Base-by-base conservation (phyloP, 1,140 invertebrate species). In the Meloidogyne hapla region DNA sequence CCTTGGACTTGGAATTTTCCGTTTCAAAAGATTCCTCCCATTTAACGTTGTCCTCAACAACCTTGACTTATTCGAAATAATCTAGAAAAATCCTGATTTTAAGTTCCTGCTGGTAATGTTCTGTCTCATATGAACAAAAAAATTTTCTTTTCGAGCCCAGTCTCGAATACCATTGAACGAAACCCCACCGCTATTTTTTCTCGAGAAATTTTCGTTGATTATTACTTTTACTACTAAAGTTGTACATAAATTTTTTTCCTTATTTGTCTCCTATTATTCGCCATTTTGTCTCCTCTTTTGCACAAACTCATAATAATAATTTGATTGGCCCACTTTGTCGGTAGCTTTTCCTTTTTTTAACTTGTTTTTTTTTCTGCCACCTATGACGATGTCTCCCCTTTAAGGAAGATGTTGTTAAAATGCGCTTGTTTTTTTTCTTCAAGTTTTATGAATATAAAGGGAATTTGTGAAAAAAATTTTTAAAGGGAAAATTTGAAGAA, bases 291-390 rank as follows among this genome's bases (percentile, higher is more conserved):
- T 63, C 21, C 9, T 62, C 23, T 48, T 48, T 13, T n/a, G 3
- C 42, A 26, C 21, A 48, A 72, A 72, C 45, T 77, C 76, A 77
- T 77, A 77, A 77, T 77, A 56, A 56, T 56, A 77, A 77, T 77
- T 77, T 77, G 76, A 77, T 77, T 77, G 76, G 76, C 76, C 76
- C 76, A 77, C 76, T 77, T 77, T 77, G 72, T 62, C 21, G 9
- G 69, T 18, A 61, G 18, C n/a, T 56, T 56, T 56, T 56, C 48
- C n/a, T 1, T 56, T 48, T 15, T 56, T n/a, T 56, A n/a, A 15
- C n/a, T n/a, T 9, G 4, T 15, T 18, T 4, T 15, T 15, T 48
- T 48, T 48, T 48, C 13, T 48, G 45, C 45, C 45, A 48, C 28
- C 21, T 68, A 42, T 68, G 67, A 69, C 33, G 2, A 33, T 33